Evolutionary conservation across 1,140 invertebrate genomes (phyloP), one percentile per base, ranked within the genome.

Genomic region (Lepidotrigona ventralis): DNA sequence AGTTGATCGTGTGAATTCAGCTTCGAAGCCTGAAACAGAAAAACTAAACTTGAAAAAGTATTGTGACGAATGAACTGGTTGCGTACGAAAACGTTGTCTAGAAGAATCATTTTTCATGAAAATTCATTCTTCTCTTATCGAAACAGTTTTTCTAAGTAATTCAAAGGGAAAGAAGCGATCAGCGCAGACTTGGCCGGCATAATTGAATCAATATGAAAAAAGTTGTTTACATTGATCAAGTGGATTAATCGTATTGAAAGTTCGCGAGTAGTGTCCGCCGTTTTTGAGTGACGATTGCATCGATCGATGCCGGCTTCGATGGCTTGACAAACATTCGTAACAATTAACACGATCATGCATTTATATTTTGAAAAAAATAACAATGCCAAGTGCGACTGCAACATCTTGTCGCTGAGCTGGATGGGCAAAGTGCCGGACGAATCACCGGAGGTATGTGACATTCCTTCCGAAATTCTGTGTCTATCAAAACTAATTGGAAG

Each of bases 371-470:
- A 99, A 94, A 96, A 97, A 89, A 98, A 98, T 92, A 96, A 96
- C 88, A 98, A 98, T 93, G 98, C 98, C 82, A 97, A 98, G 94
- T 98, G 98, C 94, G 98, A 99, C 95, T 99, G 98, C 94, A 97
- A 98, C 89, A 98, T 99, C 91, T 95, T 99, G 85, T 98, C 98
- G 86, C 95, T 99, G 90, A 99, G 98, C 90, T 99, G 98, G 98
- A 99, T 99, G 98, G 98, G 98, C 87, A 99, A 99, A 94, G 98
- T 99, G 88, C 98, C 98, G 80, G 98, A 99, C 93, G 98, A 98
- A 91, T 95, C 98, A 88, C 98, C 98, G 53, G 98, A 98, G 96
- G 97, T 98, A 95, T 96, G 95, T 87, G 73, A 53, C 60, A 21
- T 21, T 39, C 58, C 60, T 60, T 19, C 66, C 69, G 54, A 15